phyloP scores from a whole-genome alignment of 2,113 vertebrate species.

The Polyodon spathula region DNA sequence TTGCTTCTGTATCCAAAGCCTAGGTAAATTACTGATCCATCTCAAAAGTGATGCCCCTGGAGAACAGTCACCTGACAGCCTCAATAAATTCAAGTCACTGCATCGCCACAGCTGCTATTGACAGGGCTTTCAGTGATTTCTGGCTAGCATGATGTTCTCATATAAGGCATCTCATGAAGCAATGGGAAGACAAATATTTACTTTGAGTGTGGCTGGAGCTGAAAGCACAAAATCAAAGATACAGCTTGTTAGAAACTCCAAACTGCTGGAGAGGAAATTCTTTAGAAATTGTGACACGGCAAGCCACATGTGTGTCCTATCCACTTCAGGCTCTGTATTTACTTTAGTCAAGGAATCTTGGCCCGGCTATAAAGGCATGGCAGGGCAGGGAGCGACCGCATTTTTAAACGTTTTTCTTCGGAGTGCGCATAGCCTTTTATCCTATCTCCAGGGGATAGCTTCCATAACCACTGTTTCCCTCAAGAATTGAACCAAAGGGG shows the following conservation, averaged over 20 bases:
- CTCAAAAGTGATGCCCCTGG: too few species aligned
- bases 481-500: too few species aligned
- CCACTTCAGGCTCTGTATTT: constrained; percentile 14
- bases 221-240: not conserved
- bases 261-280: constrained; percentile 23
- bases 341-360: constrained; percentile 16
- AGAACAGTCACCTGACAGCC: too few species aligned
- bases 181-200: too few species aligned
- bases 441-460: not conserved
- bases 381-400: not conserved
- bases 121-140: too few species aligned
- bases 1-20: too few species aligned
- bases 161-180: too few species aligned
- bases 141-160: too few species aligned
- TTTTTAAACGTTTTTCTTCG: not conserved
- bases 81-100: too few species aligned
- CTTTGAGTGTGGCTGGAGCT: constrained; percentile 10
- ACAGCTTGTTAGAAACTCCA: not conserved
- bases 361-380: not conserved
- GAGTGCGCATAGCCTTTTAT: not conserved
- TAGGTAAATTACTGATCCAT: too few species aligned
- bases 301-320: constrained; percentile 9
- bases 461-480: not conserved
- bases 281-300: constrained; percentile 20
- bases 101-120: too few species aligned